Base-by-base conservation (phyloP, 2,113 vertebrate genomes). In the Myotis yumanensis region DNA sequence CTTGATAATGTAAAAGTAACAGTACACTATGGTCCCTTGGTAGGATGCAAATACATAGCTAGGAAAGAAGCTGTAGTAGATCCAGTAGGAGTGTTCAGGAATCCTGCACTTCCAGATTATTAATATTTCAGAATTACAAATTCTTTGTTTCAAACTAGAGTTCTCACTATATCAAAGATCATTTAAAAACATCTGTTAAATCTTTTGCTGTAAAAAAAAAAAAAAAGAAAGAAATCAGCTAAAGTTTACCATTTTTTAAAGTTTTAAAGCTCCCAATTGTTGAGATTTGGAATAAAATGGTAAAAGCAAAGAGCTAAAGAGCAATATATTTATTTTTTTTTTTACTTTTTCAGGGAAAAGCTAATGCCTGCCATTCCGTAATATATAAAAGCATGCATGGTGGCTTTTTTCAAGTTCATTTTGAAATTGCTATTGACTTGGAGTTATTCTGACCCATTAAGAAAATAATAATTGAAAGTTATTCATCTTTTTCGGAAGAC, bases 1-100 rank as follows among this genome's bases (percentile, higher is more conserved):
- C 90, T 97, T 97, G 87, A 16, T 96, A 92, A 80, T 51, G 32
- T 84, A 96, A 94, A 97, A 97, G 35, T 48, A 97, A 95, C n/a
- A 94, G 40, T 96, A 82, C 97, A 81, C 71, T 96, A 48, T 37
- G 72, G 96, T 95, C 94, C 80, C 82, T 90, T 95, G 96, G 82
- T 96, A 95, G 77, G 86, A 12, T 75, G 71, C 76, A 4, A 35
- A 86, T 28, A 86, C 23, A 11, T 0, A 76, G 20, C 20, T 76
- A 15, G 86, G 92, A 77, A 62, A 91, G 68, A 94, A 86, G n/a
- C 40, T 5, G 83, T 64, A 0, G 84, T 0, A 72, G n/a, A 91
- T 48, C 35, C 54, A 43, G 8, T 22, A 71, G 25, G 35, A 59
- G 0, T 46, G 22, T 15, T 69, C 91, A 66, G 28, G 16, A 73